phyloP scores from a whole-genome alignment of 2,113 vertebrate genomes.

The Papio anubis region DNA sequence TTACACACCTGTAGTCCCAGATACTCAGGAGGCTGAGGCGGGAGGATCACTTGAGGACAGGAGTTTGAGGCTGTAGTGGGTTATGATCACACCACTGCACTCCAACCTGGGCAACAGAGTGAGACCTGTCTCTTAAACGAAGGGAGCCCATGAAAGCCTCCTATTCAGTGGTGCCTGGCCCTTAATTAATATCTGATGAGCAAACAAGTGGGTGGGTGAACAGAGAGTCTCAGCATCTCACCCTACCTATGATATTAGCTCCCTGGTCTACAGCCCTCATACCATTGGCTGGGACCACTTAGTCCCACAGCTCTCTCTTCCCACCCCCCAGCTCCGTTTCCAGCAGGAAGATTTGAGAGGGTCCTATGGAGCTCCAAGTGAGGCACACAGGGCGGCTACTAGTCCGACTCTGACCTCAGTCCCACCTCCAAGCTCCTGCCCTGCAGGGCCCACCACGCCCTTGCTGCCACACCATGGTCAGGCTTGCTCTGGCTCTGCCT shows the following conservation, averaged over 20 bases:
- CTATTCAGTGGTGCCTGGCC: neutral
- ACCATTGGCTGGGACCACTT: neutral
- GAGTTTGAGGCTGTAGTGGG: no score
- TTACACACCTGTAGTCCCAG: no score
- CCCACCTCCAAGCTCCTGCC: neutral
- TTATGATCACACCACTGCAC: no score
- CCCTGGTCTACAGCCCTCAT: neutral
- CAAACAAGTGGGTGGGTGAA: neutral
- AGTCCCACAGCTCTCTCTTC: neutral
- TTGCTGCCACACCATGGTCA: neutral
- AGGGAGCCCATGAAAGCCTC: neutral
- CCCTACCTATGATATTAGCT: neutral
- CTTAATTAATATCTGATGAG: slow-evolving; percentile 4
- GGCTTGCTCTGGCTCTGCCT: neutral
- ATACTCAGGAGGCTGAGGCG: no score
- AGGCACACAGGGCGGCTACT: neutral
- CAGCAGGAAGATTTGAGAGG: neutral
- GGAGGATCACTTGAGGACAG: no score
- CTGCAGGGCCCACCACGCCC: neutral
- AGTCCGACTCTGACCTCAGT: neutral
- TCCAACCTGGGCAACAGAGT: no score
- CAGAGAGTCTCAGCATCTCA: neutral
- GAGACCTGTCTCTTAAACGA: no score
- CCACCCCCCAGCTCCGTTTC: neutral
- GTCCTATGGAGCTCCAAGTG: neutral